phyloP scores from a whole-genome alignment of 35 echinoderm and acorn worm species.

The Amphiura filiformis region DNA sequence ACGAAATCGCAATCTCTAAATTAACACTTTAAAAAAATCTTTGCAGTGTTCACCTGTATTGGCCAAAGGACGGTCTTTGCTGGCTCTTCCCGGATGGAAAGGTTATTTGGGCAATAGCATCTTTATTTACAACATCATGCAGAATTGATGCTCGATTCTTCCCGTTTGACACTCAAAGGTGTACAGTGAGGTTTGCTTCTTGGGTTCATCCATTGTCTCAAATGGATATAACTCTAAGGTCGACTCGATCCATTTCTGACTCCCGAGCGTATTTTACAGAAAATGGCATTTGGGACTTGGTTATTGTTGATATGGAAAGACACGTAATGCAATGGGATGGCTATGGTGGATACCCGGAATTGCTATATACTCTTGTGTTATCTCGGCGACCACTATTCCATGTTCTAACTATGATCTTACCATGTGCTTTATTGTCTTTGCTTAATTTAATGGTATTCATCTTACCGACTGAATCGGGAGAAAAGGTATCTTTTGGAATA shows the following conservation, averaged over 20 bases:
- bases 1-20: background rate
- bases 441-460: too few relatives aligned
- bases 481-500: too few relatives aligned
- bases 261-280: background rate
- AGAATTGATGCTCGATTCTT: constrained; percentile 41
- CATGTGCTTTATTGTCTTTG: too few relatives aligned
- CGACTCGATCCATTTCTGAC: background rate
- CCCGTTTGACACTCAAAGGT: constrained; percentile 56
- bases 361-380: too few relatives aligned
- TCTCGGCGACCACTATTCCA: too few relatives aligned
- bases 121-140: constrained; percentile 38
- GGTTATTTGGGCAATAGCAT: constrained; percentile 30
- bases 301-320: too few relatives aligned
- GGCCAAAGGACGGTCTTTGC: constrained; percentile 3
- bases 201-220: constrained; percentile 3
- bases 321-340: too few relatives aligned
- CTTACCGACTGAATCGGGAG: too few relatives aligned
- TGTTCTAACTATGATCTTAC: too few relatives aligned
- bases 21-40: background rate
- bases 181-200: constrained; percentile 13
- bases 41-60: constrained; percentile 35
- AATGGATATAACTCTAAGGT: background rate
- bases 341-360: too few relatives aligned
- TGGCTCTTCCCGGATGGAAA: background rate
- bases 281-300: background rate